Conservation (phyloP, 2,888 invertebrate genomes). For the Nephrocerus scutellatus region DNA sequence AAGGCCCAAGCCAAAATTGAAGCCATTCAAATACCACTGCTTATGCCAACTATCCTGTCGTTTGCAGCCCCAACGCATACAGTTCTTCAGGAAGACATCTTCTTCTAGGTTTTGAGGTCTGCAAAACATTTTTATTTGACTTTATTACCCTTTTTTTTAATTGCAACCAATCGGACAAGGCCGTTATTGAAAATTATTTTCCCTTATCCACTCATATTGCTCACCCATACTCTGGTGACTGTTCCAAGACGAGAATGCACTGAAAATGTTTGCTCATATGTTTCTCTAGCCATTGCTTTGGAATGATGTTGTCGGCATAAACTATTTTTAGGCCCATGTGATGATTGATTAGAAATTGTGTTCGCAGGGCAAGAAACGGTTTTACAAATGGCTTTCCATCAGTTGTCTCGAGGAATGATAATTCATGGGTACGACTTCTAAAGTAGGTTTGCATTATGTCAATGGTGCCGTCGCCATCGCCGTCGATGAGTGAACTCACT, state of each 20-base stretch:
- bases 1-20: slow-evolving; percentile 68
- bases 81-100: slow-evolving; percentile 49
- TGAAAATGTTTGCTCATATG: slow-evolving; percentile 64
- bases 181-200: too few species aligned
- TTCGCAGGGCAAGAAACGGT: slow-evolving; percentile 58
- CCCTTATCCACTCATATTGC: too few species aligned
- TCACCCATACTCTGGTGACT: slow-evolving; percentile 63
- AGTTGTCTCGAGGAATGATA: slow-evolving; percentile 54
- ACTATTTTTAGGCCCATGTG: slow-evolving; percentile 62
- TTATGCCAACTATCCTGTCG: slow-evolving; percentile 58
- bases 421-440: slow-evolving; percentile 38
- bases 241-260: slow-evolving; percentile 61
- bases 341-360: slow-evolving; percentile 63
- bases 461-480: too few species aligned
- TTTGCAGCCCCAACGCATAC: slow-evolving; percentile 61
- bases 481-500: too few species aligned
- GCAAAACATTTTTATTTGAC: too few species aligned
- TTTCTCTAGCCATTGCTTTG: slow-evolving; percentile 59
- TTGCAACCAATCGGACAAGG: too few species aligned
- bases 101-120: slow-evolving; percentile 46
- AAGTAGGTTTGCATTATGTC: slow-evolving; percentile 40
- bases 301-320: slow-evolving; percentile 62
- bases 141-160: too few species aligned
- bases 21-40: slow-evolving; percentile 75
- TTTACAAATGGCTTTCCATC: slow-evolving; percentile 56